Base-by-base conservation (phyloP, 2,888 invertebrate species). In the Electrophaes corylata region DNA sequence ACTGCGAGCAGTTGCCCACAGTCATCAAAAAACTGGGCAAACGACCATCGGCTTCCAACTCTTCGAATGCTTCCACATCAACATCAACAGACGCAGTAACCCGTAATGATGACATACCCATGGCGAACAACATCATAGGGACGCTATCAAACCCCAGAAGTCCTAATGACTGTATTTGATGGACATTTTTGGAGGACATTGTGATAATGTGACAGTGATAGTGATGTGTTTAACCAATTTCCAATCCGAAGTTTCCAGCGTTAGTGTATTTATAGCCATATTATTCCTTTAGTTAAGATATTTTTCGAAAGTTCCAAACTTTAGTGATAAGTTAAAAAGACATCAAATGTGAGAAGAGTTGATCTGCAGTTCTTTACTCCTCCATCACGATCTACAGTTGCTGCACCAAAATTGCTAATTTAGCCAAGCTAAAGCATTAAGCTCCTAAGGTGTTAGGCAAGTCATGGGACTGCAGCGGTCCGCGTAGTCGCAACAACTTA, bases 91-190 rank as follows among this genome's bases (percentile, higher is more conserved):
- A 63, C 14, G 46, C 65, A 20, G 16, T 62, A n/a, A 20, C 56
- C 8, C 56, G 79, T 2, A 74, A 72, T 51, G 80, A 85, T 66
- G 86, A 88, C 64, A 82, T 86, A 26, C 86, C 86, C 26, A 80
- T 79, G 73, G 84, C 87, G 12, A 83, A 82, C 65, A 89, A 86
- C 60, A 90, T 90, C 19, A 86, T 90, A 52, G 82, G 84, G 29
- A 86, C 88, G 4, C 65, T 90, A n/a, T 81, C 86, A 3, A 83
- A 81, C 55, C 69, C 78, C 3, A 64, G 76, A 20, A 70, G 70
- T 5, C 63, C 71, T 67, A 78, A 72, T 71, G 68, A 69, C 44
- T 66, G 63, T 59, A 63, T 41, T 50, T 66, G 56, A 67, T 54
- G 46, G 10, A 48, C 26, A 43, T 8, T n/a, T 33, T 8, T 3